Base-by-base conservation (phyloP, 1,140 invertebrate genomes). In the Planococcus citri region DNA sequence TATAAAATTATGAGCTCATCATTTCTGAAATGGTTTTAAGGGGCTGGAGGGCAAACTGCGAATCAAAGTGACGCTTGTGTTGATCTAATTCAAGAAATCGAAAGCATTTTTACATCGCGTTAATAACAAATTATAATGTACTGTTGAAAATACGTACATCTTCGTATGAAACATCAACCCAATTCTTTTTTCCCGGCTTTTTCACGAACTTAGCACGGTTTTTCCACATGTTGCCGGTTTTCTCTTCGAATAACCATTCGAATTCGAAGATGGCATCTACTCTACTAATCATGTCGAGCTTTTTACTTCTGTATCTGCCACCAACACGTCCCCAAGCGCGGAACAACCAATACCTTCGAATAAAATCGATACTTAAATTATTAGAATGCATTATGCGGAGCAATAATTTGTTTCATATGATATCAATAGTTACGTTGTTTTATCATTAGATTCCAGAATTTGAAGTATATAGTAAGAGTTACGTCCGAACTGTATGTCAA, bases 401-500 rank as follows among this genome's bases (percentile, higher is more conserved):
- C 12, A 3, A 12, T n/a, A 33, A 33, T n/a, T 12, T 9, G 17
- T 51, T 51, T 51, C 17, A n/a, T 51, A n/a, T 9, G 3, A 51
- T 9, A 20, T 51, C 17, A 17, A 9, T 17, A 20, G 17, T 51
- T 51, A 90, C 82, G 80, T 84, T 9, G 84, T 81, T 41, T 78
- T 78, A 21, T 78, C 81, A 76, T 97, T 92, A 17, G 84, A 77
- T 77, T 95, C 85, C 14, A 98, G 79, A 37, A 97, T 78, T 79
- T 98, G 96, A 29, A 98, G 72, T 78, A 98, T 98, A 78, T 99
- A 98, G 78, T 83, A 99, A 4, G 92, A 95, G 78, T 99, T 99
- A 75, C 89, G 93, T 68, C 90, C 88, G 10, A 80, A 83, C 71
- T 89, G 86, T 38, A 98, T 85, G 77, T 97, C 92, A 1, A 94